These are phyloP conservation scores for Hofmannophila pseudospretella DNA, from an alignment of 2,888 invertebrate genomes.

Conservation along the genomic window DNA sequence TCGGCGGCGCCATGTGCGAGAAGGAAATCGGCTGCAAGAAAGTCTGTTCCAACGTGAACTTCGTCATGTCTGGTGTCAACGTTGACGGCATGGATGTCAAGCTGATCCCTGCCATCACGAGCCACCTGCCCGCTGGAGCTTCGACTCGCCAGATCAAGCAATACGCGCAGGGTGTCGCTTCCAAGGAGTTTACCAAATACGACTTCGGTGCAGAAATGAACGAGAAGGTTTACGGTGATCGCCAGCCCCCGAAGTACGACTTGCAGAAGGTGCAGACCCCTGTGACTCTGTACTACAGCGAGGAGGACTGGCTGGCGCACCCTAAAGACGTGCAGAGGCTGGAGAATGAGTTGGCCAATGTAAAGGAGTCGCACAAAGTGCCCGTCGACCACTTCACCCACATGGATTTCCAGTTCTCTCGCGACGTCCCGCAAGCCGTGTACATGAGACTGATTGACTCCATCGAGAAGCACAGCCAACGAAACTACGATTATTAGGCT, in stretches of 20 bases:
- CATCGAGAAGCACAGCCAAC: slow-evolving; percentile 15
- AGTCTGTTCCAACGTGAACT: slow-evolving; percentile 79
- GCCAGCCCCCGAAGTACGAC: slow-evolving; percentile 53
- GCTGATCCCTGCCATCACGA: slow-evolving; percentile 71
- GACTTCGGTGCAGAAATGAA: slow-evolving; percentile 58
- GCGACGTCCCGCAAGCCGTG: slow-evolving; percentile 47
- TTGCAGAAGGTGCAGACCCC: slow-evolving; percentile 56
- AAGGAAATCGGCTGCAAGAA: slow-evolving; percentile 55
- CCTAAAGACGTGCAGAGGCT: slow-evolving; percentile 78
- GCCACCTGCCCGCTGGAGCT: slow-evolving; percentile 76
- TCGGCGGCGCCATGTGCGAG: slow-evolving; percentile 55
- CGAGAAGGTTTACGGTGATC: slow-evolving; percentile 49
- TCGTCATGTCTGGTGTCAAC: slow-evolving; percentile 80
- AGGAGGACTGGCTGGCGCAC: slow-evolving; percentile 82
- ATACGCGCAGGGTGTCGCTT: slow-evolving; percentile 68
- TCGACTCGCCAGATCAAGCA: slow-evolving; percentile 75
- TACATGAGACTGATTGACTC: slow-evolving; percentile 55
- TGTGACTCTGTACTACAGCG: slow-evolving; percentile 57
- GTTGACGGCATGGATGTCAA: slow-evolving; percentile 71
- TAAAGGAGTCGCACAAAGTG: slow-evolving; percentile 73
- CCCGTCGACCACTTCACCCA: slow-evolving; percentile 66
- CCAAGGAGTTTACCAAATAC: slow-evolving; percentile 52
- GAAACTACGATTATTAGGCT: slow-evolving; percentile 6
- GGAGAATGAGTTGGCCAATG: slow-evolving; percentile 73
- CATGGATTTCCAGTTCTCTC: slow-evolving; percentile 67